Conservation (phyloP, 2,113 vertebrate species). For the Rhinolophus sinicus region DNA sequence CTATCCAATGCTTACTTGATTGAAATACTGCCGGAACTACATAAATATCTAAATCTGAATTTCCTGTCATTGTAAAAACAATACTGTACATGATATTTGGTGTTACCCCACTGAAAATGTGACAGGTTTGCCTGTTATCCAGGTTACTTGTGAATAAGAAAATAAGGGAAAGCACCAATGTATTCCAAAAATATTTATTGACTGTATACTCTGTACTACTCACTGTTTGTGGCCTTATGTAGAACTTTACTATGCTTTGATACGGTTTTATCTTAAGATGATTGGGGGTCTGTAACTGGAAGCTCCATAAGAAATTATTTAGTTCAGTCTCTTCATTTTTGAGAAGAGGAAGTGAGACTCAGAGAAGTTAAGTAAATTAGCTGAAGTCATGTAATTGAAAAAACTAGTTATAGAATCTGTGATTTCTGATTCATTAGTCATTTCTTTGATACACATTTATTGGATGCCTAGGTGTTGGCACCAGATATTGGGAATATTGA, state of each 20-base stretch:
- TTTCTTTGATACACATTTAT: neutral
- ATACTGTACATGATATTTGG: neutral
- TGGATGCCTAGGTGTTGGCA: neutral
- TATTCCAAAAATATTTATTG: neutral
- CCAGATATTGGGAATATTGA: neutral
- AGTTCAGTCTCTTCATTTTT: neutral
- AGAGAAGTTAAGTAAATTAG: neutral
- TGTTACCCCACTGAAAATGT: neutral
- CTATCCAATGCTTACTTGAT: neutral
- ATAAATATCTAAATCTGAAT: neutral
- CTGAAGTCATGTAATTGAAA: neutral
- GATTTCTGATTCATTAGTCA: neutral
- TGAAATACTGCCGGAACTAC: neutral
- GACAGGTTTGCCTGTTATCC: neutral
- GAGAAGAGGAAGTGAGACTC: neutral
- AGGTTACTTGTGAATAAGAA: neutral
- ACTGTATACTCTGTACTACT: neutral
- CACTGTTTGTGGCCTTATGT: neutral
- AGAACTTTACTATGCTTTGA: neutral
- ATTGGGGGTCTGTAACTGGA: neutral
- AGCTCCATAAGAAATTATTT: neutral
- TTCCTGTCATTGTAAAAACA: neutral
- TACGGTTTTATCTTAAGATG: neutral
- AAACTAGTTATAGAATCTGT: neutral
- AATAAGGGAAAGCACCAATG: neutral